A percentile compares a stretch with the other conserved stretches of the same genome.
Conservation (phyloP, 2,797 vertebrate genomes). For the Takifugu ocellatus region DNA sequence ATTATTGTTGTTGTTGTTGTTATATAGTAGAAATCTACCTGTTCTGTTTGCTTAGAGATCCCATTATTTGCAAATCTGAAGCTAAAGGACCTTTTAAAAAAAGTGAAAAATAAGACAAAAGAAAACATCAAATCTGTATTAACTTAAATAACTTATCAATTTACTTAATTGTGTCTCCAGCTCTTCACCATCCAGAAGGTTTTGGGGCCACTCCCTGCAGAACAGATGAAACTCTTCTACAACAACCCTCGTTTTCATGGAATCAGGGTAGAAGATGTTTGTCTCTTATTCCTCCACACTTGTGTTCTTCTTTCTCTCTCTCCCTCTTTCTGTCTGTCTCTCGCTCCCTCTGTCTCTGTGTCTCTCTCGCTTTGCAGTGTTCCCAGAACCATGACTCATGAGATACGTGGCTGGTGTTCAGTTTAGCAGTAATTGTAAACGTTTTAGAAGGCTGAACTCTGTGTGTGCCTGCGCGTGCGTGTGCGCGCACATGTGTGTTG, state of each 20-base stretch:
- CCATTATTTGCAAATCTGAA: no score
- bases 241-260: slow-evolving; percentile 96
- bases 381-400: slow-evolving; percentile 73
- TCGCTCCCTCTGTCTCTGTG: slow-evolving; percentile 5
- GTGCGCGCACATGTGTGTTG: background rate
- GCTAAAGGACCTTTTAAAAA: no score
- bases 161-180: slow-evolving; percentile 55
- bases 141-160: background rate
- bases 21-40: no score
- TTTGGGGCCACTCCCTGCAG: slow-evolving; percentile 87
- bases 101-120: no score
- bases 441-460: slow-evolving; percentile 53
- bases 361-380: slow-evolving; percentile 34
- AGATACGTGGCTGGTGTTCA: slow-evolving; percentile 67
- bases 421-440: slow-evolving; percentile 65
- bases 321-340: slow-evolving; percentile 4
- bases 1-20: no score
- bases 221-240: slow-evolving; percentile 98
- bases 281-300: background rate
- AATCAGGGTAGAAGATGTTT: slow-evolving; percentile 79
- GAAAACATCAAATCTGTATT: background rate
- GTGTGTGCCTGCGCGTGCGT: slow-evolving; percentile 25
- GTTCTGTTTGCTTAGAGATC: no score
- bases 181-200: slow-evolving; percentile 97
- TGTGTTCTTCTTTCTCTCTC: slow-evolving; percentile 22